Percentiles rank a stretch among this genome's conserved stretches.
Conservation (phyloP, 1,140 invertebrate genomes). For the Megalopta genalis region DNA sequence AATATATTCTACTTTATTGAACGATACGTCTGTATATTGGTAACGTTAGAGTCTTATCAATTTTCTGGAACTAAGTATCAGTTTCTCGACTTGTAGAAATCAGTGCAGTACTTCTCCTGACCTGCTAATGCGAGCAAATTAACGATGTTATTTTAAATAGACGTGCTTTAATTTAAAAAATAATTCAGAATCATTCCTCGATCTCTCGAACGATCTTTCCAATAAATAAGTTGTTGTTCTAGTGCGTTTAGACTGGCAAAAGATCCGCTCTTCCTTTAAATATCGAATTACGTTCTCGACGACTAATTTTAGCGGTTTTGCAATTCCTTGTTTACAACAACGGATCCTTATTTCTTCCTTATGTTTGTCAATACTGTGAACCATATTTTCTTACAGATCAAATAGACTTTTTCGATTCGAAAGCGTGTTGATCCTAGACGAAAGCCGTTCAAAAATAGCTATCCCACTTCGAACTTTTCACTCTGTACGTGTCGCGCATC, state of each 20-base stretch:
- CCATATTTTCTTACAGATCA: background rate
- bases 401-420: constrained; percentile 10
- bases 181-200: background rate
- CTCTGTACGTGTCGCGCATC: constrained; percentile 20
- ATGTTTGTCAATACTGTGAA: background rate
- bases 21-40: no score
- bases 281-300: constrained; percentile 40
- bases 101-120: no score
- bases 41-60: no score
- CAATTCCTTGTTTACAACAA: constrained; percentile 35
- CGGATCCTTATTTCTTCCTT: background rate
- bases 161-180: no score
- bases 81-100: no score
- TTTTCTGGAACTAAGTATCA: no score
- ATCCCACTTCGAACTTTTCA: constrained; percentile 46
- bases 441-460: constrained; percentile 41
- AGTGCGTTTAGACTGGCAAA: constrained; percentile 20
- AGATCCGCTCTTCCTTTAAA: constrained; percentile 34
- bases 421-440: constrained; percentile 24
- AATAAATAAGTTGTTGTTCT: constrained; percentile 4
- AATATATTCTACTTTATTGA: no score
- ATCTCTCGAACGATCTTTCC: background rate
- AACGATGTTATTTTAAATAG: no score
- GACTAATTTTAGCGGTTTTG: constrained; percentile 46
- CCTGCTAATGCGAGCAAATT: no score